Base-by-base conservation (phyloP, 2,797 vertebrate species). In the Lerista edwardsae region DNA sequence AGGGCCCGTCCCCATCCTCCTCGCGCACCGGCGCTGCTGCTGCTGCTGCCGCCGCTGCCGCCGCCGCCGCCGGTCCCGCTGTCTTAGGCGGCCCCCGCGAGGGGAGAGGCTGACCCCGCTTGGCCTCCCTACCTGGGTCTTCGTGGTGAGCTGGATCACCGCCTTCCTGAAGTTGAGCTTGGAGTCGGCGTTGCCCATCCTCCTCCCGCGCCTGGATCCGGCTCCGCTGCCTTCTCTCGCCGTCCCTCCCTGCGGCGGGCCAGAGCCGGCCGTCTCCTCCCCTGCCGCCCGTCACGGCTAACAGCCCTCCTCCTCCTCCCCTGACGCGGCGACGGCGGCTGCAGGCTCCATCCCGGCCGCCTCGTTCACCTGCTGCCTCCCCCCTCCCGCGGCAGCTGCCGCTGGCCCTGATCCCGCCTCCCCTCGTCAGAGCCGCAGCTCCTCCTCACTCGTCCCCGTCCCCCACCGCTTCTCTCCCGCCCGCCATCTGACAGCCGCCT, bases 131-230 rank as follows among this genome's bases (percentile, higher is more conserved):
- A 6, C 98, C 98, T 99, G 98, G n/a, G 98, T 98, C 96, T 98
- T 98, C 82, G 98, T 99, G 89, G 98, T 99, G 91, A 99, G 97
- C 94, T 99, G 98, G 93, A 99, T 98, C 91, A 99, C 98, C 74
- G 98, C 98, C 94, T 99, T 99, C 95, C 98, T 97, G 95, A 99
- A 99, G 95, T 98, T 98, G 67, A 99, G 96, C 95, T 99, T 99
- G 27, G 98, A 99, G 94, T 99, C 98, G 87, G 97, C 97, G 93
- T 97, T 98, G 85, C 98, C 98, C 98, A 99, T 99, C 91, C 68
- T 87, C 68, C 44, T 57, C 47, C 47, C 47, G 83, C 55, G 69
- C 68, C 57, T 7, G 86, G 75, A 68, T 82, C 83, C 83, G n/a
- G 82, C 29, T 69, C 81, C 65, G 86, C 83, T 31, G 69, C 88